Evolutionary conservation across 2,888 invertebrate genomes (phyloP), one percentile per base, ranked within the genome.

Genomic region (Pollenia amentaria): DNA sequence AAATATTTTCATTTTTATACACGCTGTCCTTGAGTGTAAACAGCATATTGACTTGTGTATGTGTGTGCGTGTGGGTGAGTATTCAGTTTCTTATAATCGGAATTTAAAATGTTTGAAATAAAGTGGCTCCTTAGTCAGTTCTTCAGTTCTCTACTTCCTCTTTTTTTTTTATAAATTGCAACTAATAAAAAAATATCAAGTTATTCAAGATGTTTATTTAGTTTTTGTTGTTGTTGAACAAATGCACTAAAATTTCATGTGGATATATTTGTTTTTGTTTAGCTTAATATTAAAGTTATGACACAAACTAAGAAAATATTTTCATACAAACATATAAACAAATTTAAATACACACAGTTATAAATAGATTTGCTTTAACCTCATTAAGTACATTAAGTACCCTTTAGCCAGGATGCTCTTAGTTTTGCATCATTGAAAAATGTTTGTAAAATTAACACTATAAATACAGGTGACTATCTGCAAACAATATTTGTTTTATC

Each of bases 11-110:
- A 3, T 46, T 18, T 46, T 57, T 40, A 40, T 38, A 9, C 44
- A 12, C 55, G 65, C 72, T 57, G 64, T 72, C 83, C 83, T 83
- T 83, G 64, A 57, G 64, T 55, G 70, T 16, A 70, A 72, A 72
- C 14, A 46, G 16, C 10, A 18, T 21, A 44, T 72, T 55, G 14
- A 55, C 14, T 16, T 53, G 44, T 18, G 42, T 42, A 16, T 51
- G 14, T 69, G 46, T 53, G 16, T 51, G 0, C 38, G 14, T 18
- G 38, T 9, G 65, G 14, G 3, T 21, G 29, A 10, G 16, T 44
- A 38, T 57, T 38, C 4, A 80, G 18, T 72, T 79, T 10, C 29
- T 82, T 75, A 21, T 70, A 70, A 83, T 64, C 55, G 48, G 29
- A 70, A 77, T 70, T 70, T 64, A 64, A 83, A 38, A 64, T 64